Evolutionary conservation across 2,797 vertebrate genomes (phyloP), one percentile per base, ranked within the genome.

Genomic region (Anguilla megastoma): DNA sequence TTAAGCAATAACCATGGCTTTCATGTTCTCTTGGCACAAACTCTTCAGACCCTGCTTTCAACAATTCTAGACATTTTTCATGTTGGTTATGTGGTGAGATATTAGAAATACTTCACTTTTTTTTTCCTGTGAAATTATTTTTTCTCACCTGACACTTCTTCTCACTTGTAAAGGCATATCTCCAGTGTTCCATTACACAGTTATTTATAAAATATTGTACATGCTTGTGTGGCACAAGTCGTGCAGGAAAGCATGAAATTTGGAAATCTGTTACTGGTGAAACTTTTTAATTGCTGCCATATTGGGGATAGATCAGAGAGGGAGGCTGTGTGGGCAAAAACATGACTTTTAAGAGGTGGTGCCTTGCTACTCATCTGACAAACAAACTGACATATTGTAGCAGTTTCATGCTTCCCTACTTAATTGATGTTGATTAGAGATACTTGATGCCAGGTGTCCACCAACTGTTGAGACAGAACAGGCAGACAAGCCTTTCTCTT

Each of bases 391-490:
- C 21, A 48, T 48, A 82, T 7, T 41, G 33, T 71, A 18, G 79
- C 41, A 50, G 74, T 79, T 41, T 79, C 18, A 41, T 79, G 18
- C 5, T 16, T 41, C 45, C 21, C 79, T 82, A 33, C 33, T 76
- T 76, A 82, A 82, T 82, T 50, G 79, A n/a, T 9, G 18, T 48
- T 82, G 79, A 82, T 82, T 48, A 1, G 79, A 48, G 79, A n/a
- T 82, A 50, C 79, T 79, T 50, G 50, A 48, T 82, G 24, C 18
- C 79, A 82, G 79, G 79, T 82, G 41, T 45, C 45, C 21, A 82
- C 79, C 45, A 50, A 48, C 79, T 82, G 45, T 79, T 79, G 74
- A 79, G 36, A 41, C 36, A 45, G 74, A 79, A 14, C 12, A 33
- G 33, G 33, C 33, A 45, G 74, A 33, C 36, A 41, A 79, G 36